These are phyloP conservation scores for Siniperca scherzeri DNA, from an alignment of 2,797 vertebrate species.

Conservation along the genomic window DNA sequence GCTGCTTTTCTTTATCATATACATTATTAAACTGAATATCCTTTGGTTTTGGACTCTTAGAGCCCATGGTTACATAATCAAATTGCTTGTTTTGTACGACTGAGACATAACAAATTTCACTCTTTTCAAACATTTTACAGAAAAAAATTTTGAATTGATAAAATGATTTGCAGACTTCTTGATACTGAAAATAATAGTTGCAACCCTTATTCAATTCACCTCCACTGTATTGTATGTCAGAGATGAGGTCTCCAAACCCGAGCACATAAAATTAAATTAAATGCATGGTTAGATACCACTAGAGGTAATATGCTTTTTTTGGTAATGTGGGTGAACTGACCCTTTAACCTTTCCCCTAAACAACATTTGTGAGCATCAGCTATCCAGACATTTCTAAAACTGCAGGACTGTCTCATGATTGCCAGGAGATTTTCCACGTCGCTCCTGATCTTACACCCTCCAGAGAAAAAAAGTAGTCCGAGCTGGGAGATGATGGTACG, in stretches of 20 bases:
- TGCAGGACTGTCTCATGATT: background rate
- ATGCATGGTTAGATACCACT: background rate
- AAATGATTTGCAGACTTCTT: background rate
- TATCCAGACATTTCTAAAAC: background rate
- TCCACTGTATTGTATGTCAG: background rate
- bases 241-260: background rate
- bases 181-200: background rate
- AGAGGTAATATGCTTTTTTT: background rate
- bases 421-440: background rate
- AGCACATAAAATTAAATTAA: background rate
- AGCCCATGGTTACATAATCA: no score
- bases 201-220: background rate
- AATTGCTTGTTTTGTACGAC: no score
- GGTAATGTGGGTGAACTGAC: slow-evolving; percentile 58
- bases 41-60: background rate
- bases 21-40: background rate
- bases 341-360: slow-evolving; percentile 20
- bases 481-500: slow-evolving; percentile 10
- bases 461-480: slow-evolving; percentile 9
- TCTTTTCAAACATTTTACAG: background rate
- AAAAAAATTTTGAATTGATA: background rate
- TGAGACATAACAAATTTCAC: background rate
- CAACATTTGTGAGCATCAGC: background rate
- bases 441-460: background rate
- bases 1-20: background rate